A percentile compares a stretch with the other conserved stretches of the same genome.
Evolutionary conservation across 1,140 invertebrate species (phyloP).

Genomic region (Pseudachorutes palmiensis): DNA sequence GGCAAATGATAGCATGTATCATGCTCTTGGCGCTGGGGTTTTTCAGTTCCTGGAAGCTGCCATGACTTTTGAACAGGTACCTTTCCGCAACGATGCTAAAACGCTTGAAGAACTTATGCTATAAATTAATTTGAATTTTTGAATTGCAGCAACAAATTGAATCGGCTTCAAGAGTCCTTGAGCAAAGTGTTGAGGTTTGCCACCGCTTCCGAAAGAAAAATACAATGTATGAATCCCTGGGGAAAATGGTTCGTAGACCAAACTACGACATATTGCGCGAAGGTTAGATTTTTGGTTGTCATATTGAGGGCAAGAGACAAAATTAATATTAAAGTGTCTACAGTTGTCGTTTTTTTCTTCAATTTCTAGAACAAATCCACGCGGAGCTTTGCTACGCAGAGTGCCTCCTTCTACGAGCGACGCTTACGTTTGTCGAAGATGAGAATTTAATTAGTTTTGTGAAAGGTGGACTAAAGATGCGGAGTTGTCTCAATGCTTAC

Average conservation of each 20-base stretch:
- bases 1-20: conserved; percentile 77
- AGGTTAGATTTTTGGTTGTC: conserved; percentile 40
- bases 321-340: too few relatives aligned
- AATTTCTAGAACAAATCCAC: conserved; percentile 75
- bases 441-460: conserved; percentile 89
- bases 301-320: too few relatives aligned
- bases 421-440: conserved; percentile 87
- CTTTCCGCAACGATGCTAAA: too few relatives aligned
- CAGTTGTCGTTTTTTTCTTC: too few relatives aligned
- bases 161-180: conserved; percentile 60
- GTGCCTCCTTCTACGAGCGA: conserved; percentile 71
- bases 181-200: conserved; percentile 67
- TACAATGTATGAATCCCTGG: conserved; percentile 65
- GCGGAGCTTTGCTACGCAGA: conserved; percentile 93
- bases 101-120: conserved; percentile 28
- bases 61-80: conserved; percentile 80
- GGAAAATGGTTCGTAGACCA: conserved; percentile 67
- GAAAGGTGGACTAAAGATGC: conserved; percentile 85
- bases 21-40: conserved; percentile 78
- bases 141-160: conserved; percentile 61
- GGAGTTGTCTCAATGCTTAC: conserved; percentile 82
- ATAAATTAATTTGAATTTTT: conserved; percentile 14
- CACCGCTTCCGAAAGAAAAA: conserved; percentile 60
- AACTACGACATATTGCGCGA: conserved; percentile 69
- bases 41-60: conserved; percentile 87